Evolutionary conservation across 2,797 vertebrate species (phyloP).

Genomic region (Pseudochirops cupreus): DNA sequence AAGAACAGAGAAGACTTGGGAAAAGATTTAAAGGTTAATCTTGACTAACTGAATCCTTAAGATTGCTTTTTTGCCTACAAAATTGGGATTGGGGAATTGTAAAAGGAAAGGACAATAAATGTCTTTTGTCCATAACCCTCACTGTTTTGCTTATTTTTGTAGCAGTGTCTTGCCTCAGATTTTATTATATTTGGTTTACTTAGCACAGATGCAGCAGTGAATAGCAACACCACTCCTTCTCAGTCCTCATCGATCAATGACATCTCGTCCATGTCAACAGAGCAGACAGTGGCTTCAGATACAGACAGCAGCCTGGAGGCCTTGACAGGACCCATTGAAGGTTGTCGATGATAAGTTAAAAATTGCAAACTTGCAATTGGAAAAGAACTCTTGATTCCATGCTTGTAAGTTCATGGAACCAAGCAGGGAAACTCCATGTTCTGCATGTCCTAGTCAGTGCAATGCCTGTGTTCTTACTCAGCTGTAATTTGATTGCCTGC

Average conservation of each 20-base stretch:
- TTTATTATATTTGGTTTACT: slow-evolving; percentile 88
- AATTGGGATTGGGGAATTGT: background rate
- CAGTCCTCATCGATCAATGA: slow-evolving; percentile 98
- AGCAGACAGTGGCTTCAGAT: slow-evolving; percentile 98
- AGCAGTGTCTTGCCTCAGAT: slow-evolving; percentile 84
- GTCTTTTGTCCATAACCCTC: background rate
- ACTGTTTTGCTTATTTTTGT: slow-evolving; percentile 55
- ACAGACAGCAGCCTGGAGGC: slow-evolving; percentile 99
- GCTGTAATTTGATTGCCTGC: slow-evolving; percentile 85
- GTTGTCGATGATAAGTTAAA: slow-evolving; percentile 90
- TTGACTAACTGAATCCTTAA: background rate
- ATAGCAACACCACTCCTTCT: slow-evolving; percentile 93
- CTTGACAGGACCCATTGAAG: slow-evolving; percentile 93
- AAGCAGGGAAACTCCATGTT: slow-evolving; percentile 87
- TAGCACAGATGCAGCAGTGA: slow-evolving; percentile 93
- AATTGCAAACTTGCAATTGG: slow-evolving; percentile 74
- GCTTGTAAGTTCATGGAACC: slow-evolving; percentile 85
- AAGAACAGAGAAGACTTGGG: background rate
- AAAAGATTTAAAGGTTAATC: background rate
- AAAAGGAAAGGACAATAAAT: background rate
- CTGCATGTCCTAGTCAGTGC: slow-evolving; percentile 88
- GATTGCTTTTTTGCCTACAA: background rate
- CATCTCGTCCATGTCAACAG: slow-evolving; percentile 99
- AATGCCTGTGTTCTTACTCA: slow-evolving; percentile 85
- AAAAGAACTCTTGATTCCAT: slow-evolving; percentile 81